These are phyloP conservation scores for Parazoanthus swiftii DNA, from an alignment of 92 coral and sea anemone species.

Conservation along the genomic window DNA sequence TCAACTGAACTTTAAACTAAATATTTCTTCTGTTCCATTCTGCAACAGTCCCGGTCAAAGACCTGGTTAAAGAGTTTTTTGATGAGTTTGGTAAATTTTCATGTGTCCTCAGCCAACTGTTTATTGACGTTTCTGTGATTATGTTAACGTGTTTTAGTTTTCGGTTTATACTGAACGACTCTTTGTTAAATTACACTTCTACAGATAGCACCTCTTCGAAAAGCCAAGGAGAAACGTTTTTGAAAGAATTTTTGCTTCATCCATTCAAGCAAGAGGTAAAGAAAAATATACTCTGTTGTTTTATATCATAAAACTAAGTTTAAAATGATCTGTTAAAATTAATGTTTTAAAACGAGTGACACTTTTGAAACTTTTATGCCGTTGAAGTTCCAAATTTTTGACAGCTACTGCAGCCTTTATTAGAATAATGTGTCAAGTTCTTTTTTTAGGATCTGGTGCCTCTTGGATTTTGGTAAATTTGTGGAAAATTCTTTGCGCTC, in stretches of 20 bases:
- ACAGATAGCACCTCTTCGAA: background rate
- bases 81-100: slow-evolving; percentile 4
- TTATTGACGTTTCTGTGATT: background rate
- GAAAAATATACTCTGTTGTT: background rate
- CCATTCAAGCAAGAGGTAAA: background rate
- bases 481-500: no score
- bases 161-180: background rate
- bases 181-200: background rate
- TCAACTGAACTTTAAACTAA: background rate
- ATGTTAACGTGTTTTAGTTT: background rate
- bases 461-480: no score
- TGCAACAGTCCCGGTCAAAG: background rate
- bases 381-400: no score
- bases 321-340: no score
- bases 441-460: no score
- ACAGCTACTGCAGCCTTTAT: no score
- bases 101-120: background rate
- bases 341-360: no score
- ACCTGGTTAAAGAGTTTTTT: background rate
- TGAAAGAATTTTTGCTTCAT: background rate
- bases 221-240: background rate
- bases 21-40: background rate
- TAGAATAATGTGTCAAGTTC: no score
- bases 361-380: no score
- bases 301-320: background rate